Base-by-base conservation (phyloP, 2,888 invertebrate genomes). In the Epinotia brunnichana region DNA sequence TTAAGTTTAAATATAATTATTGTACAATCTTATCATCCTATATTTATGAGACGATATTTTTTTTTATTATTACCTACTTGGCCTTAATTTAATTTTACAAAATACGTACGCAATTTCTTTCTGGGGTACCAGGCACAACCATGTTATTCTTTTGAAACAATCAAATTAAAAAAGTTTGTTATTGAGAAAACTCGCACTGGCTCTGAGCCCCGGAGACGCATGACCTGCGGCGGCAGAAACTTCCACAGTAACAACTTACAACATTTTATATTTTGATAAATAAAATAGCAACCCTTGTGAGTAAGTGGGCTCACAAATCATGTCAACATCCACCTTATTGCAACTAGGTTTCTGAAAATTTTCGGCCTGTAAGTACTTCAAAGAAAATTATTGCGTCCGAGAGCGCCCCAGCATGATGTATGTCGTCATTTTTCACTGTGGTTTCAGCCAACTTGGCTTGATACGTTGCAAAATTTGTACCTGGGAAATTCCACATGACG, bases 311-410 rank as follows among this genome's bases (percentile, higher is more conserved):
- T 82, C 85, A 87, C 87, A 89, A 87, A 87, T 90, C 88, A 88
- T 83, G 78, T 83, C 83, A 88, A 88, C 89, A 82, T 85, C 80
- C 82, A 77, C 86, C 84, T 88, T 90, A 90, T 90, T 89, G 88
- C 88, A 86, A 82, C 81, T 79, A 78, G 81, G 81, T 67, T 81
- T 82, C 80, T 81, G 85, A 85, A 83, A 87, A 85, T 87, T 87
- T 81, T 80, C 77, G 78, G 77, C 81, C 81, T 77, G 77, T 75
- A 59, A 70, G 44, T 70, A 67, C 61, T 73, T 69, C 56, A 70
- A 71, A 60, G 71, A 66, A 71, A 68, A 71, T 74, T 60, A 75
- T 69, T 60, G 60, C 62, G 41, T 69, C 62, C 13, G 59, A 79
- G 80, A 82, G 81, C 80, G 81, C 83, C 79, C 74, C 76, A 81